phyloP scores from a whole-genome alignment of 2,797 vertebrate genomes.

The Micrastur ruficollis region DNA sequence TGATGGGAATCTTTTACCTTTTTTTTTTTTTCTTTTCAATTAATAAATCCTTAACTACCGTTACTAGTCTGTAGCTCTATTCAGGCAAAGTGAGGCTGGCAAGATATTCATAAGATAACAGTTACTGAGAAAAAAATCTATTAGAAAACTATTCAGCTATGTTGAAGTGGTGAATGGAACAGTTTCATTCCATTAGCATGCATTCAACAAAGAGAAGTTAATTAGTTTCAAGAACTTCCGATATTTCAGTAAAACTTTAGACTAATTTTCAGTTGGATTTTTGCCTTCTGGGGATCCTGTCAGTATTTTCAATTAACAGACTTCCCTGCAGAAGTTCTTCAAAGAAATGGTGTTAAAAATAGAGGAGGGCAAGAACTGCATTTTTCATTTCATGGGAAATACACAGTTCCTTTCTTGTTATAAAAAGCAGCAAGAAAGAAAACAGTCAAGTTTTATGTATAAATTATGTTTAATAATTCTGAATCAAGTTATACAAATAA shows the following conservation, averaged over 20 bases:
- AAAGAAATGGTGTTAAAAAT: slow-evolving; percentile 24
- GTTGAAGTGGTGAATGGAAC: slow-evolving; percentile 1
- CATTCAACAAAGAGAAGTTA: slow-evolving; percentile 36
- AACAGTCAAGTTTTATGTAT: neutral
- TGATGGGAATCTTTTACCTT: neutral
- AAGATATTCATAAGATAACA: neutral
- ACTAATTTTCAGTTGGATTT: slow-evolving; percentile 13
- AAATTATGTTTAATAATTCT: neutral
- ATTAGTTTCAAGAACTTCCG: slow-evolving; percentile 51
- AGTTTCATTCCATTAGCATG: slow-evolving; percentile 22
- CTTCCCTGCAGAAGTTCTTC: slow-evolving; percentile 36
- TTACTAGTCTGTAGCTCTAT: neutral
- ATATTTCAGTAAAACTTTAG: slow-evolving; percentile 53
- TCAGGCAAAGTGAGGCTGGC: neutral
- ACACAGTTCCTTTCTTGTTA: neutral
- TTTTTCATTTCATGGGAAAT: slow-evolving; percentile 23
- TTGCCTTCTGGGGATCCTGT: slow-evolving; percentile 60
- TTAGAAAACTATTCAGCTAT: slow-evolving; percentile 1
- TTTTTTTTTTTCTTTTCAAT: neutral
- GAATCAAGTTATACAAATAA: neutral
- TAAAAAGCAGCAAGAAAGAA: neutral
- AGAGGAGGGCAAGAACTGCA: neutral
- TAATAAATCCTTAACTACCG: neutral
- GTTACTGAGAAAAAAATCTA: neutral
- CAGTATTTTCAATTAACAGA: slow-evolving; percentile 58